Evolutionary conservation across 2,888 invertebrate species (phyloP).

Genomic region (Parnassius orleans): DNA sequence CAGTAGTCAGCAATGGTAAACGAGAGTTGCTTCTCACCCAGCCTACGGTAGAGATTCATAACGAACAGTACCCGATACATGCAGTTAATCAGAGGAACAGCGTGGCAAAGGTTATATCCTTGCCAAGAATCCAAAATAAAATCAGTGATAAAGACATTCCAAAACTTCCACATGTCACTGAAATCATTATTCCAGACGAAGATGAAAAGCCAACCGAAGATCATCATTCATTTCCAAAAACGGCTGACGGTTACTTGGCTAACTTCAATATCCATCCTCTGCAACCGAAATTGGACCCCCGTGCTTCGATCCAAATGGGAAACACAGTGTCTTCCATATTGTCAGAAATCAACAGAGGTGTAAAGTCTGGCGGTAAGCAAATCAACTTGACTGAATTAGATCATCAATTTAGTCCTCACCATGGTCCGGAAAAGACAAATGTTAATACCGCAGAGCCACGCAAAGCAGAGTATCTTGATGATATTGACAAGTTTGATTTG

Average conservation of each 20-base stretch:
- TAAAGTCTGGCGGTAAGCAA: constrained; percentile 66
- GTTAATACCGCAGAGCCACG: constrained; percentile 53
- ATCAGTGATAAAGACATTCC: constrained; percentile 84
- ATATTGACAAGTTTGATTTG: constrained; percentile 83
- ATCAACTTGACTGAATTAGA: constrained; percentile 72
- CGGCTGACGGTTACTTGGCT: constrained; percentile 62
- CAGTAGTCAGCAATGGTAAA: constrained; percentile 81
- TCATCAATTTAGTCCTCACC: constrained; percentile 59
- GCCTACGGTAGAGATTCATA: constrained; percentile 77
- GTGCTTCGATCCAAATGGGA: constrained; percentile 82
- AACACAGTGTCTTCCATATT: constrained; percentile 82
- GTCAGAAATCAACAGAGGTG: constrained; percentile 80
- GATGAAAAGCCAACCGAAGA: constrained; percentile 73
- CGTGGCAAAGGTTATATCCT: constrained; percentile 69
- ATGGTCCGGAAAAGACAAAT: constrained; percentile 52
- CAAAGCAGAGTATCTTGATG: constrained; percentile 73
- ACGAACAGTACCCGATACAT: constrained; percentile 71
- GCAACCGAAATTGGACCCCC: constrained; percentile 72
- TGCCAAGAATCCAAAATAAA: constrained; percentile 70
- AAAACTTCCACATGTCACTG: constrained; percentile 87
- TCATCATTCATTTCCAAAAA: constrained; percentile 58
- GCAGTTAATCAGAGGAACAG: constrained; percentile 64
- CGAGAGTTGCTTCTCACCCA: constrained; percentile 77
- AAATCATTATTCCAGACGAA: constrained; percentile 86
- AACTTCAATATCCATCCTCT: constrained; percentile 67